These are phyloP conservation scores for Geodia barretti DNA, from an alignment of 37 sponge, comb jelly and placozoan genomes.

Conservation along the genomic window DNA sequence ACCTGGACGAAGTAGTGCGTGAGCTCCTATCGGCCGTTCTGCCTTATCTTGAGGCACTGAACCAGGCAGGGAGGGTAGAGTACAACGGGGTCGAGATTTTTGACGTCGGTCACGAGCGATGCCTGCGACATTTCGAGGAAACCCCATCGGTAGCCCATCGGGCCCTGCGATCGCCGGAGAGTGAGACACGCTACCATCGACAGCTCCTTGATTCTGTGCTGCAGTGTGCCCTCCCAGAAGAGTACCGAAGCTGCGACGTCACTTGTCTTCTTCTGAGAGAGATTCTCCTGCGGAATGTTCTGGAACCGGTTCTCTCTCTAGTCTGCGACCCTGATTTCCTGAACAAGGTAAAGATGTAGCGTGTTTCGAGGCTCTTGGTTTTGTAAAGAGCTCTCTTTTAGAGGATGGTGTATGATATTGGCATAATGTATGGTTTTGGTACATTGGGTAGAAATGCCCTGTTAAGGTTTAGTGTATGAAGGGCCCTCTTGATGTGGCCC, in stretches of 20 bases:
- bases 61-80: slow-evolving; percentile 37
- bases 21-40: slow-evolving; percentile 41
- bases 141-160: slow-evolving; percentile 33
- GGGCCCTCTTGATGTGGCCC: too few species aligned
- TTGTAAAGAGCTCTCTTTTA: too few species aligned
- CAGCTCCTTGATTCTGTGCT: slow-evolving; percentile 51
- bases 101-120: slow-evolving; percentile 39
- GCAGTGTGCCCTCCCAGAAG: slow-evolving; percentile 43
- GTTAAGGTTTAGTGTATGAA: too few species aligned
- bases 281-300: slow-evolving; percentile 39
- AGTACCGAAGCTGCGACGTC: slow-evolving; percentile 45
- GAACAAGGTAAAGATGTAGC: neutral
- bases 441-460: too few species aligned
- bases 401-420: too few species aligned
- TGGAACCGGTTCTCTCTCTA: slow-evolving; percentile 47
- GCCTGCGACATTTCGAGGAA: slow-evolving; percentile 53
- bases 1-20: slow-evolving; percentile 32
- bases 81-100: slow-evolving; percentile 28
- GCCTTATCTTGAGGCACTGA: slow-evolving; percentile 58
- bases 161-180: slow-evolving; percentile 26
- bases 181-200: slow-evolving; percentile 44
- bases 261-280: slow-evolving; percentile 69
- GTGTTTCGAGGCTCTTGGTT: too few species aligned
- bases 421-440: too few species aligned
- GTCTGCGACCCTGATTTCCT: slow-evolving; percentile 74